Evolutionary conservation across 2,797 vertebrate genomes (phyloP), one percentile per base, ranked within the genome.

Genomic region (Clamator glandarius): DNA sequence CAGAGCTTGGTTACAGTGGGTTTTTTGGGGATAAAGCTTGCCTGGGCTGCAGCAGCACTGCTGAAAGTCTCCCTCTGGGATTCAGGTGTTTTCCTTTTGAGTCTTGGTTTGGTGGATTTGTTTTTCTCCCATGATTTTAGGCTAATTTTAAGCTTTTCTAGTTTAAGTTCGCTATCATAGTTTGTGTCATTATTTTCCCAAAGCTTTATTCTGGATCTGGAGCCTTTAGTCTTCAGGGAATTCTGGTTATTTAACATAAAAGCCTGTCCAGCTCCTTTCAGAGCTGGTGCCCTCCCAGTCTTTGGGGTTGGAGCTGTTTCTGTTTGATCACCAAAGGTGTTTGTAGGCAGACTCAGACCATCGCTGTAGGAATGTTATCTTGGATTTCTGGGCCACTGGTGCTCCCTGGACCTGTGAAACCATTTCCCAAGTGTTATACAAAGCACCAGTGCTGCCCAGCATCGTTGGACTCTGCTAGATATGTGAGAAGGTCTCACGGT

Each of bases 321-420:
- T 59, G 33, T 42, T 58, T 11, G 64, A 13, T 51, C 6, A 1
- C 16, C 15, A 1, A 4, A 25, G 48, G 25, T 14, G 1, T 12
- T 35, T 23, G 51, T 15, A 5, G n/a, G 36, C 33, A 8, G 7
- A 12, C 41, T 39, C 41, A 6, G 20, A 3, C 29, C 23, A 66
- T 24, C 5, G 4, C 25, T 19, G 4, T 1, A 16, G 77, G 61
- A 15, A 23, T 2, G 3, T 15, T 19, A 14, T 8, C 7, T 2
- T 8, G 0, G 28, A 28, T 46, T 17, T 6, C 25, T 7, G 44
- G 25, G 24, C 24, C 52, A 9, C 31, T 4, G 15, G 64, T 25
- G 44, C 62, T 9, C 8, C 11, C 0, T 18, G n/a, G 54, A 54
- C 11, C 46, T 7, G 9, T 13, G 24, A 17, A 46, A 20, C 73